Base-by-base conservation (phyloP, 2,888 invertebrate genomes). In the Palloptera scutellata region DNA sequence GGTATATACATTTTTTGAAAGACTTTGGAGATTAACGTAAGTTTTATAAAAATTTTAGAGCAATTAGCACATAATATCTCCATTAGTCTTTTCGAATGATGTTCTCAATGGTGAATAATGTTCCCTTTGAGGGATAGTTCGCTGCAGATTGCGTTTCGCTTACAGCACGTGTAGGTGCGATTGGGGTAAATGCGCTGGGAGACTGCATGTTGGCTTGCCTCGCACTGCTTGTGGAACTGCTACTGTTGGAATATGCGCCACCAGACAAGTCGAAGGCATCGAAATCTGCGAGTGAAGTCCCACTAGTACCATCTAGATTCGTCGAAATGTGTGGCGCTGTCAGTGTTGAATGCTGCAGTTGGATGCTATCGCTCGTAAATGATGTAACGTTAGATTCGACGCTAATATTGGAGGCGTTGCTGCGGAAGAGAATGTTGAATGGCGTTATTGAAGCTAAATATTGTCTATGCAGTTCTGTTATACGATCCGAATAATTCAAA, bases 391-490 rank as follows among this genome's bases (percentile, higher is more conserved):
- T n/a, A 43, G 48, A 63, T 11, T 20, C 12, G 10, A 60, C 20
- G 20, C 9, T 20, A 60, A 64, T 64, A 61, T 72, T 71, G 51
- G 59, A 13, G 10, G 59, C 59, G 1, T 71, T 73, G 42, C 73
- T 79, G 30, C 77, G 78, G 62, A 84, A 84, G 11, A 84, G 76
- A 57, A 79, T 83, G 69, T 84, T 84, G 60, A 84, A 83, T 12
- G 84, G 84, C 48, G 82, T 78, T 20, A 84, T 81, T 2, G 82
- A 80, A 13, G 84, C 80, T 19, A 84, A 75, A 73, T 84, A 84
- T 72, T 84, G 84, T 3, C 83, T 79, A 72, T 84, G 84, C 43
- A 84, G 75, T 65, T 84, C 84, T 1, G 84, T 84, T 40, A 84
- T 83, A 62, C 79, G 81, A 76, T 84, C 84, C 20, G 82, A 80